Evolutionary conservation across 92 coral and sea anemone species (phyloP), one percentile per base, ranked within the genome.

Genomic region (Galaxea fascicularis): DNA sequence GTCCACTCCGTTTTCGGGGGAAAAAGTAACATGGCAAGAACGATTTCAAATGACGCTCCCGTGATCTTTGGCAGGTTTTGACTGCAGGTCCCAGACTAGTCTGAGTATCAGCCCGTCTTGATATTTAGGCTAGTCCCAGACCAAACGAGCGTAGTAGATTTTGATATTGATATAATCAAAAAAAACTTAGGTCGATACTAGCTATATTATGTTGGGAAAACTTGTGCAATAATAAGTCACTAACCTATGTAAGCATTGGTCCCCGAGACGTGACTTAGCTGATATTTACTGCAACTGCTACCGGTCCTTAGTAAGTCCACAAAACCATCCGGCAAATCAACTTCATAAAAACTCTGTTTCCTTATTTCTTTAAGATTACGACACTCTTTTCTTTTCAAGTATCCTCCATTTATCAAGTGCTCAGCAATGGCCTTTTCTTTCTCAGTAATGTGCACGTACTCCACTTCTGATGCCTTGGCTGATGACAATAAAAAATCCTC

Each of bases 291-390:
- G 47, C 92, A 89, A 2, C 77, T 73, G 8, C 10, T 75, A 12
- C 52, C 75, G 14, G 63, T 85, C 2, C 47, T 27, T 10, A 84
- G 65, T 20, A 54, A 25, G 49, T 68, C 39, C 2, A 45, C 82
- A 24, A 47, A 60, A 25, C 74, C 62, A 9, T 4, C 24, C 27
- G 57, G 60, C 46, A 88, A 74, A 22, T 78, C 76, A 20, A 91
- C 94, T 74, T 91, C 94, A 60, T 91, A 91, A 72, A 82, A 91
- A 68, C 85, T 69, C 65, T 91, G 82, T 52, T 64, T 67, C 47
- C 58, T 76, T 4, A 77, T 75, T 25, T 88, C 57, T 27, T 76
- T 80, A n/a, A 87, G 65, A 31, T 87, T 57, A 29, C 91, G 80
- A 49, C 94, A 91, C 30, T 82, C 56, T 41, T 52, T 78, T 72